Evolutionary conservation across 2,113 vertebrate genomes (phyloP), one percentile per base, ranked within the genome.

Genomic region (Chionomys nivalis): DNA sequence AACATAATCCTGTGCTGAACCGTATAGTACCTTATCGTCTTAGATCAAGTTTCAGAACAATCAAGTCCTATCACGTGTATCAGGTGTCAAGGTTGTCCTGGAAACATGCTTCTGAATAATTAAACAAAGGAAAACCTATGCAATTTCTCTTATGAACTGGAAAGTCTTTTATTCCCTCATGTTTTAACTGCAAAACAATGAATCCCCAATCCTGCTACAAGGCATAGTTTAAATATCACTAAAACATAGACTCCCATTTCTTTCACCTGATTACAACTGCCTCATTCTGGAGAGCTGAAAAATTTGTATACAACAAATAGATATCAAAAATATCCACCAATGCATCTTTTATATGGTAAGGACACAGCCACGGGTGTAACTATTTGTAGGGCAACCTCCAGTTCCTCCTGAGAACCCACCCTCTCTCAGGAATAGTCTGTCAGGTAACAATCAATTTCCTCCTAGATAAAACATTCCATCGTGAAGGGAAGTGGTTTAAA

Each of bases 1-100:
- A 42, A 70, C 7, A 14, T 44, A 39, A 55, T 63, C 73, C 23
- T 81, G 33, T 75, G 39, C 65, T 87, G 86, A 66, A 49, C 47
- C 42, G 73, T 3, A 24, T 24, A 39, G 21, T 21, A 39, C 12
- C 26, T 47, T 87, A 61, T 9, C 21, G 7, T 87, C 17, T 58
- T 93, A 76, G 47, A 87, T 33, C 73, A 86, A 23, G 33, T 70
- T 92, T 23, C 81, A 72, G 68, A 91, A 83, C 19, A 91, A 91
- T 75, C 61, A 91, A 88, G 82, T 36, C 1, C 36, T 73, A 31
- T 47, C 36, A 93, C 36, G 36, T 78, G 1, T 72, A 36, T 47
- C 42, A 91, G 36, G 52, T 72, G 4, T 73, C 5, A 72, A 85
- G 58, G 7, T 93, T 83, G 82, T 79, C 94, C 68, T 75, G 17